Base-by-base conservation (phyloP, 2,888 invertebrate species). In the Dynastes tityus region DNA sequence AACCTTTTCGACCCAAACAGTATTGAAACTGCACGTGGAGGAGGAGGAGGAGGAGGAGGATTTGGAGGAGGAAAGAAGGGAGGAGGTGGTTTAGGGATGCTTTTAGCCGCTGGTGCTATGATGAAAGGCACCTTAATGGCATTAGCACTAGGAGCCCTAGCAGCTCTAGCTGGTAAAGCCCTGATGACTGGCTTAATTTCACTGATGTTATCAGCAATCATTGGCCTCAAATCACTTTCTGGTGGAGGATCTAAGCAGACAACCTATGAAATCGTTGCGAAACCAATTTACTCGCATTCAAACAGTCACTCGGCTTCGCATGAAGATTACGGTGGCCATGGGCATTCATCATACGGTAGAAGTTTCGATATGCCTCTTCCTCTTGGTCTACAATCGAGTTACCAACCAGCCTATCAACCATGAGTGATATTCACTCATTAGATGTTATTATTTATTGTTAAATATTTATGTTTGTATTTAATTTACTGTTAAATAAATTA, bases 241-340 rank as follows among this genome's bases (percentile, higher is more conserved):
- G 88, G 91, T 0, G 91, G 92, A 2, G 94, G 94, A 0, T 92
- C 93, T 80, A 94, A 94, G 85, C 84, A 89, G 83, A 95, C 95
- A 8, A 95, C 95, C 0, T 96, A 96, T 85, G 96, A 96, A 89
- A 95, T 96, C 80, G 94, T 96, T 6, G 93, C 95, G 61, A 96
- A 96, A 83, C 96, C 96, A 0, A 90, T 96, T 0, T 95, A 95
- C 86, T 92, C 93, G 0, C 93, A 93, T 84, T 90, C 93, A 2
- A 93, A 93, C 84, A 92, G 93, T 0, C 94, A 94, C 84, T 91
- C 91, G 65, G 88, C 90, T 2, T 93, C 93, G 79, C 93, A 94
- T 79, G 93, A 94, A 80, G 93, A 93, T 79, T 85, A 87, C 78
- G 88, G 87, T 16, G 83, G 85, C 29, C 86, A 86, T 80, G 87